phyloP scores from a whole-genome alignment of 2,797 vertebrate genomes.

The Silurus aristotelis region DNA sequence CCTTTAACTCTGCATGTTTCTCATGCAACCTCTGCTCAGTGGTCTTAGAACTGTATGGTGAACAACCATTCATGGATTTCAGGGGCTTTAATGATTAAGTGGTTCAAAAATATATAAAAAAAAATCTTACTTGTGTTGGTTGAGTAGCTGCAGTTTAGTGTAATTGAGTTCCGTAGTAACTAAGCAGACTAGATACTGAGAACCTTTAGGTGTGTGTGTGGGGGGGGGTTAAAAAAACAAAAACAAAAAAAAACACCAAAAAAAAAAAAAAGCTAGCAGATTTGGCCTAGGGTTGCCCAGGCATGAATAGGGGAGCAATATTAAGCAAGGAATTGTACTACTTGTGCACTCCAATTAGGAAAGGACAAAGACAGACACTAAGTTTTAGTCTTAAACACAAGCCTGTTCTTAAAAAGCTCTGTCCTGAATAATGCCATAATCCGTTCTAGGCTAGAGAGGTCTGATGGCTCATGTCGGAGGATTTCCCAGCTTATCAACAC shows the following conservation, averaged over 20 bases:
- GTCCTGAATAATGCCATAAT: conserved; percentile 32
- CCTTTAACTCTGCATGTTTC: conserved; percentile 60
- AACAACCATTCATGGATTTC: conserved; percentile 56
- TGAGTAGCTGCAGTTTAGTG: conserved; percentile 37
- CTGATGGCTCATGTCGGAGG: conserved; percentile 28
- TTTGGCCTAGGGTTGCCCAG: background rate
- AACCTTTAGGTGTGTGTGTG: background rate
- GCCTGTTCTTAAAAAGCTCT: conserved; percentile 6
- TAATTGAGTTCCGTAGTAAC: conserved; percentile 40
- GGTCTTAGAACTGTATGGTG: conserved; percentile 57
- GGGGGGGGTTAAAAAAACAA: background rate
- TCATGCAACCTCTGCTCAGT: conserved; percentile 59
- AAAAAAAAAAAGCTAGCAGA: background rate
- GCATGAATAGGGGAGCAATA: conserved; percentile 43
- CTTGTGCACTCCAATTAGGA: conserved; percentile 17
- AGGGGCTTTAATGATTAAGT: conserved; percentile 55
- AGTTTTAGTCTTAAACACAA: conserved; percentile 32
- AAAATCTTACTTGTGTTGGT: conserved; percentile 34
- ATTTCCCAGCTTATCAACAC: conserved; percentile 7
- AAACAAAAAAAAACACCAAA: background rate
- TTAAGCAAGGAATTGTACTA: conserved; percentile 34
- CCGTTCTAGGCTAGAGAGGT: conserved; percentile 44
- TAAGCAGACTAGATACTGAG: conserved; percentile 9
- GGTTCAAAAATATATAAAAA: conserved; percentile 37
- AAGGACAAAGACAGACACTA: conserved; percentile 5